Percentiles rank a stretch among this genome's conserved stretches.
These are phyloP conservation scores for Tineola bisselliella DNA, from an alignment of 2,888 invertebrate genomes.

Conservation along the genomic window DNA sequence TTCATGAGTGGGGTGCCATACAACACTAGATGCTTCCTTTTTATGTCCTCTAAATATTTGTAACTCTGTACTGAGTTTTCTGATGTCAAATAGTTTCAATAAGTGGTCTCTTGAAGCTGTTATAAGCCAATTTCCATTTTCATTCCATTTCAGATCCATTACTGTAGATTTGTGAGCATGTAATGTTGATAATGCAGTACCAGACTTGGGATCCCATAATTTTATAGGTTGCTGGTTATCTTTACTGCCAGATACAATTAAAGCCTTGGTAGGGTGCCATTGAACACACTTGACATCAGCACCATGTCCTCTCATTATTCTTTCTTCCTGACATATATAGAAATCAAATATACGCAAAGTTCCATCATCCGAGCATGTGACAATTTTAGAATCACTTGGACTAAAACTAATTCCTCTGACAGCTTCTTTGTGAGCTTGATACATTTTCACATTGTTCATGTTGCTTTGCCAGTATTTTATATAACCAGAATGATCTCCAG, in stretches of 20 bases:
- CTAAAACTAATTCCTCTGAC: constrained; percentile 99
- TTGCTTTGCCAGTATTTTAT: constrained; percentile 99
- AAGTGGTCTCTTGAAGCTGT: constrained; percentile 98
- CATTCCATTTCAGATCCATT: constrained; percentile 99
- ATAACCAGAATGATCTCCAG: constrained; percentile 97
- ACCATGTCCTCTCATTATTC: constrained; percentile 93
- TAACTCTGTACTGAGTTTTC: constrained; percentile 94
- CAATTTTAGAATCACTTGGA: constrained; percentile 98
- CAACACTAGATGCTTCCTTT: constrained; percentile 96
- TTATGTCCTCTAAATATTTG: constrained; percentile 99
- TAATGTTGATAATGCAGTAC: constrained; percentile 93
- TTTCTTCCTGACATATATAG: constrained; percentile 94
- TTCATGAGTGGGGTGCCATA: constrained; percentile 99
- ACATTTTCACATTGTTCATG: constrained; percentile 99
- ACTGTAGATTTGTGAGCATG: constrained; percentile 99
- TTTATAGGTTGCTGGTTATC: constrained; percentile 99
- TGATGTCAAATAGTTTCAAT: constrained; percentile 95
- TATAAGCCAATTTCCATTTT: constrained; percentile 98
- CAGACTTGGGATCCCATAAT: constrained; percentile 98
- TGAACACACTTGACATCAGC: constrained; percentile 99
- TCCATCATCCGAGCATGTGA: constrained; percentile 99
- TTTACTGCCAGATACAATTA: constrained; percentile 98
- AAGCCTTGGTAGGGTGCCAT: constrained; percentile 98
- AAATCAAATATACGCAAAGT: constrained; percentile 99
- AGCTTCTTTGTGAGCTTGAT: constrained; percentile 99